Base-by-base conservation (phyloP, 2,888 invertebrate genomes). In the Tachina fera region DNA sequence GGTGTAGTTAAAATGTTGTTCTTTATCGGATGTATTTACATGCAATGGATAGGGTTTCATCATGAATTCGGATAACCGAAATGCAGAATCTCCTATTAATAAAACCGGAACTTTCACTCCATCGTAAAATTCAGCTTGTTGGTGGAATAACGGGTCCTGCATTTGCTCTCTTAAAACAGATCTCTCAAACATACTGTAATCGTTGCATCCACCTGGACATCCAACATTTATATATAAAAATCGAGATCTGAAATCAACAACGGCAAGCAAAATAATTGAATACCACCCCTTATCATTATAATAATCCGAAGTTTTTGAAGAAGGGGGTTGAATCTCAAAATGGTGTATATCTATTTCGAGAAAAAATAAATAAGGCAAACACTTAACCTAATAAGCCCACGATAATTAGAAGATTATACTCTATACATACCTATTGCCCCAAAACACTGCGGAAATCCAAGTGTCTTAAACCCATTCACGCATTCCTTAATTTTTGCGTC, bases 391-490 rank as follows among this genome's bases (percentile, higher is more conserved):
- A 22, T 39, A 49, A 70, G 6, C 16, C 39, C n/a, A 39, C 1
- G 4, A 49, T n/a, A 53, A 41, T 41, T 51, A 53, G 16, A 61
- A 1, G 9, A 31, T 56, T 39, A 10, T 43, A 39, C 3, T 22
- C 22, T 22, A 72, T 41, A 9, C n/a, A 16, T 67, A 58, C 76
- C 76, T 53, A 77, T 45, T 47, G 67, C 76, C 16, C 76, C 76
- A 67, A 77, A 58, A 53, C 76, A 77, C 13, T 77, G 76, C 22
- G 76, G 76, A 47, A 84, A 84, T 3, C 84, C 79, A 13, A 83
- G 13, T 16, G n/a, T 60, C n/a, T 74, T 58, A 56, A 79, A 78
- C 3, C 79, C 74, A 6, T 74, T 16, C 3, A 84, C 79, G 43
- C 53, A 45, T n/a, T 75, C 58, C 13, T 67, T 31, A 10, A 84